phyloP scores from a whole-genome alignment of 2,113 vertebrate genomes.

The Syngnathoides biaculeatus region DNA sequence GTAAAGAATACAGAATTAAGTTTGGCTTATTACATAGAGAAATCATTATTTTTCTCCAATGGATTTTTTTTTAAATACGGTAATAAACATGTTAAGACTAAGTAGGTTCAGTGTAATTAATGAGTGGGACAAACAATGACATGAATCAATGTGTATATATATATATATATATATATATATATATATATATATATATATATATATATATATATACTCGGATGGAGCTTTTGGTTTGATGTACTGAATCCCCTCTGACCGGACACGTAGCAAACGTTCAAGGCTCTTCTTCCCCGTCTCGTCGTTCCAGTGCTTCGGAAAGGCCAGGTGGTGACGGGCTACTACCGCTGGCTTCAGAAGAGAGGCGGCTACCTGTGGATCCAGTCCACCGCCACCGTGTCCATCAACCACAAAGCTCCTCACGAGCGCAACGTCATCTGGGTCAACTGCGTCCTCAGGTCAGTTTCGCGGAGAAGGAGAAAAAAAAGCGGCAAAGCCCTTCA shows the following conservation, averaged over 20 bases:
- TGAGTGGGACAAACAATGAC: too few species aligned
- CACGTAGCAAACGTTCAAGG: background rate
- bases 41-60: too few species aligned
- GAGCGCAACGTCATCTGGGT: constrained; percentile 92
- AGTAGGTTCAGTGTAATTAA: too few species aligned
- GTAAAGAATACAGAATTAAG: too few species aligned
- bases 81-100: too few species aligned
- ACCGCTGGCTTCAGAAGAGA: constrained; percentile 85
- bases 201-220: too few species aligned
- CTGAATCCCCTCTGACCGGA: background rate
- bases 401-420: constrained; percentile 84
- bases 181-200: too few species aligned
- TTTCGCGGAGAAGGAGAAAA: constrained; percentile 16
- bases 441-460: constrained; percentile 87
- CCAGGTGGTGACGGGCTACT: constrained; percentile 85
- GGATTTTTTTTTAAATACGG: too few species aligned
- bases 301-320: constrained; percentile 84
- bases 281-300: background rate
- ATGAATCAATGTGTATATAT: too few species aligned
- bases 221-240: too few species aligned
- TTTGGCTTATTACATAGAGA: too few species aligned
- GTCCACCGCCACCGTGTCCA: constrained; percentile 85
- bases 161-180: too few species aligned
- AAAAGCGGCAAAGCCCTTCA: constrained; percentile 12
- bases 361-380: constrained; percentile 89